Evolutionary conservation across 1,140 invertebrate species (phyloP).

Genomic region (Temnothorax longispinosus): DNA sequence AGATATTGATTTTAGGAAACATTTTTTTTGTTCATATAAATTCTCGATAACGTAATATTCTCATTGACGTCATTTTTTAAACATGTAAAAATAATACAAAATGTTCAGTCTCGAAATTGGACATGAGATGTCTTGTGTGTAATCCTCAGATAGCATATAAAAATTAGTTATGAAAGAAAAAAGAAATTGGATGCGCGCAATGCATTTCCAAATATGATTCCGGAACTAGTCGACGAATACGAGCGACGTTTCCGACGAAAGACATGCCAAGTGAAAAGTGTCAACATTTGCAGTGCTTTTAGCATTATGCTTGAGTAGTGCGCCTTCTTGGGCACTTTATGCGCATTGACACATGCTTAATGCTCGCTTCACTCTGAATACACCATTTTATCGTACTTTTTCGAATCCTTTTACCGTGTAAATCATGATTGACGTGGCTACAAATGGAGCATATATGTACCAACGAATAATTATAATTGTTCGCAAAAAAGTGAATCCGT

Average conservation of each 20-base stretch:
- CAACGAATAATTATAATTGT: neutral
- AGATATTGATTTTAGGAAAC: neutral
- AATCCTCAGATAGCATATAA: neutral
- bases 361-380: constrained; percentile 32
- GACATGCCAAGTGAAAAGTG: constrained; percentile 61
- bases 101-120: neutral
- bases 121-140: neutral
- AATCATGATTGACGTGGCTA: constrained; percentile 46
- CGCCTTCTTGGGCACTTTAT: constrained; percentile 52
- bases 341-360: constrained; percentile 51
- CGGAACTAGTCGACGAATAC: constrained; percentile 13
- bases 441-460: neutral
- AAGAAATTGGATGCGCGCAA: constrained; percentile 4
- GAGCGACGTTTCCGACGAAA: constrained; percentile 51
- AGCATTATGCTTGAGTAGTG: constrained; percentile 55
- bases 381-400: constrained; percentile 33
- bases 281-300: constrained; percentile 63
- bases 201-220: constrained; percentile 53
- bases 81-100: too few relatives aligned
- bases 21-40: neutral
- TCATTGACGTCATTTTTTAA: neutral
- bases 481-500: constrained; percentile 22
- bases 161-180: constrained; percentile 27
- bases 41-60: neutral
- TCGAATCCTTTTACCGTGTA: constrained; percentile 26